phyloP scores from a whole-genome alignment of 2,797 vertebrate species.

The Aplochiton taeniatus region DNA sequence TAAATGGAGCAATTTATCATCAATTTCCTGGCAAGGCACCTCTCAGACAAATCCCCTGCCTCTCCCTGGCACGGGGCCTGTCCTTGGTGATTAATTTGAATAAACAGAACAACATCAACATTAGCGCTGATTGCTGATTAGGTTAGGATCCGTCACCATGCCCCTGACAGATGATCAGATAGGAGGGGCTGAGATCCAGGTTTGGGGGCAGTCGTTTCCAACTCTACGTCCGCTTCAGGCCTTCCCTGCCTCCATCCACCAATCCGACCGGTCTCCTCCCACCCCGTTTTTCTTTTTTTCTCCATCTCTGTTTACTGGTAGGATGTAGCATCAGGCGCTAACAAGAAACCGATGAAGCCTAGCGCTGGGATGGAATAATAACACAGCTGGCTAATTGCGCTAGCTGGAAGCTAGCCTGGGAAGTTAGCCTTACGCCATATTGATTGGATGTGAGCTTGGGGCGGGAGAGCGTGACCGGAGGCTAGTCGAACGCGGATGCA shows the following conservation, averaged over 20 bases:
- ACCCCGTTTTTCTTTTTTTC: slow-evolving; percentile 5
- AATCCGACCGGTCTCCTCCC: slow-evolving; percentile 23
- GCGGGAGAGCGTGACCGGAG: neutral
- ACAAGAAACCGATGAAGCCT: slow-evolving; percentile 22
- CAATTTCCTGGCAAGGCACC: slow-evolving; percentile 65
- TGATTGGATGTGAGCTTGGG: slow-evolving; percentile 2
- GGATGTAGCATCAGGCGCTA: slow-evolving; percentile 23
- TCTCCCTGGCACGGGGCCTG: slow-evolving; percentile 53
- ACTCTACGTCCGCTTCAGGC: slow-evolving; percentile 10
- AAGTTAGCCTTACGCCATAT: slow-evolving; percentile 1
- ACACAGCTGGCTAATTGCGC: slow-evolving; percentile 14
- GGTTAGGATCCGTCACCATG: slow-evolving; percentile 65
- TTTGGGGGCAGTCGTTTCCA: slow-evolving; percentile 6
- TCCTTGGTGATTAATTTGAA: slow-evolving; percentile 78
- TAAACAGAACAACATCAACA: slow-evolving; percentile 75
- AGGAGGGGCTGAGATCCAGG: neutral
- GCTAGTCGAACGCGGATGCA: neutral
- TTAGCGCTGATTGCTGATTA: slow-evolving; percentile 77
- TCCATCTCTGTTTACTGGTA: no score
- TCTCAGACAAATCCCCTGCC: slow-evolving; percentile 55
- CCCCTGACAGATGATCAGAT: slow-evolving; percentile 26
- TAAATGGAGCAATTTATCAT: slow-evolving; percentile 77
- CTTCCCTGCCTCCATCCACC: neutral
- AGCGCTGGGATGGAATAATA: slow-evolving; percentile 10
- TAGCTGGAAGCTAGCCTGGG: slow-evolving; percentile 8